A percentile compares a stretch with the other conserved stretches of the same genome.
phyloP scores from a whole-genome alignment of 2,888 invertebrate genomes.

The Plebejus melissa region DNA sequence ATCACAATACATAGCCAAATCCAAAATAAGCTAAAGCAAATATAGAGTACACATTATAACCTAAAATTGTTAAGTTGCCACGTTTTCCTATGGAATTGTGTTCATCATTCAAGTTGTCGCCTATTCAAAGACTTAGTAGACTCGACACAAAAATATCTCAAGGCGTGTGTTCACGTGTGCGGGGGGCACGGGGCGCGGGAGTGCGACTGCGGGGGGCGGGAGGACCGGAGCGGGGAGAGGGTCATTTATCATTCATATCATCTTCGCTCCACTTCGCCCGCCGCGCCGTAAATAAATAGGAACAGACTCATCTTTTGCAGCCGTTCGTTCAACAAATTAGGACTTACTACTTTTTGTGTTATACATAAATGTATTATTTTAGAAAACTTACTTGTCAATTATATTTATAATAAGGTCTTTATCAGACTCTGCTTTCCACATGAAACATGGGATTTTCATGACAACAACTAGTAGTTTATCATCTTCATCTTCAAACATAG shows the following conservation, averaged over 20 bases:
- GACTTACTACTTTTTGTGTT: conserved; percentile 30
- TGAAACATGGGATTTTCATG: no score
- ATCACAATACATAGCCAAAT: neutral
- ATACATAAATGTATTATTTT: neutral
- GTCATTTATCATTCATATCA: conserved; percentile 80
- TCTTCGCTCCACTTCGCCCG: conserved; percentile 80
- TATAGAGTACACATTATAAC: conserved; percentile 37
- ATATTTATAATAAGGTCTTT: no score
- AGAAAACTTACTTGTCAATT: neutral
- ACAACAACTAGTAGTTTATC: no score
- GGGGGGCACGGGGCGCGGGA: conserved; percentile 49
- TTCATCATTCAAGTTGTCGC: conserved; percentile 60
- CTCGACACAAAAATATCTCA: conserved; percentile 60
- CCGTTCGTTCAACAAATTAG: conserved; percentile 49
- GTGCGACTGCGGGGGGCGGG: conserved; percentile 39
- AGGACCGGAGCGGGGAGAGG: conserved; percentile 60
- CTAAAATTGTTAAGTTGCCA: conserved; percentile 31
- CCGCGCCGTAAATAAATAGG: conserved; percentile 79
- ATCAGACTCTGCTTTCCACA: no score
- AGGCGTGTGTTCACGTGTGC: conserved; percentile 73
- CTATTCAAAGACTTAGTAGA: conserved; percentile 63
- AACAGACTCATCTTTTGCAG: conserved; percentile 79
- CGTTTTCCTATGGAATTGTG: conserved; percentile 12
- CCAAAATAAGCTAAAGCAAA: neutral
- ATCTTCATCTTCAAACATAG: no score